These are phyloP conservation scores for Mycteria americana DNA, from an alignment of 2,797 vertebrate genomes.

Conservation along the genomic window DNA sequence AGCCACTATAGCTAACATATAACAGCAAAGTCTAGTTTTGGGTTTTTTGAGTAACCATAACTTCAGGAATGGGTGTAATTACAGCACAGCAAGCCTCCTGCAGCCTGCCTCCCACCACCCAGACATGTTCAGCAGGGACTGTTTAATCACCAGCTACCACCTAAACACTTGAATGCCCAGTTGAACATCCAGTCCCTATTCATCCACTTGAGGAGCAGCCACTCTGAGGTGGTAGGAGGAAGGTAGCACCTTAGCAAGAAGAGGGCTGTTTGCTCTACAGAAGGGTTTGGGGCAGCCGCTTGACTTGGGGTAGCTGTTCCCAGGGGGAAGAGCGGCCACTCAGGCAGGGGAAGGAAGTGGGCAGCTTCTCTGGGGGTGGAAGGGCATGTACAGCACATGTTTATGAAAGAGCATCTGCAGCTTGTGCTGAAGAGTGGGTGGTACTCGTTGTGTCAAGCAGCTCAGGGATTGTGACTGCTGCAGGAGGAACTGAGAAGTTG, in stretches of 20 bases:
- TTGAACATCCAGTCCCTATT: neutral
- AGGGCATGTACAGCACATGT: neutral
- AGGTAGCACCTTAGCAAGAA: neutral
- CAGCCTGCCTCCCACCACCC: neutral
- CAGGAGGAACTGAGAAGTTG: neutral
- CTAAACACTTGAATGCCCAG: neutral
- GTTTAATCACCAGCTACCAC: neutral
- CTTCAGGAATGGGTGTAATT: neutral
- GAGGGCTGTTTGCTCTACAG: neutral
- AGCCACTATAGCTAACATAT: neutral
- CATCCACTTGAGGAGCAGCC: neutral
- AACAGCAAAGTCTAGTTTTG: neutral
- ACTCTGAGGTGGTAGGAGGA: neutral
- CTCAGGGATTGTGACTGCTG: neutral
- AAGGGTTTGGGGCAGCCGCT: neutral
- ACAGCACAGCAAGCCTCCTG: neutral
- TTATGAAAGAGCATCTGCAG: neutral
- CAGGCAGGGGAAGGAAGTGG: neutral
- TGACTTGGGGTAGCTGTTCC: neutral
- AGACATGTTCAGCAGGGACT: neutral
- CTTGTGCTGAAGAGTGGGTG: neutral
- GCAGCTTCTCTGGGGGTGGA: neutral
- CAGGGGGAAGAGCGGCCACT: neutral
- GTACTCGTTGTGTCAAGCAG: neutral
- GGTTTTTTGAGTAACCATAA: neutral